These are phyloP conservation scores for Cardiocondyla obscurior DNA, from an alignment of 1,140 invertebrate species.

Conservation along the genomic window DNA sequence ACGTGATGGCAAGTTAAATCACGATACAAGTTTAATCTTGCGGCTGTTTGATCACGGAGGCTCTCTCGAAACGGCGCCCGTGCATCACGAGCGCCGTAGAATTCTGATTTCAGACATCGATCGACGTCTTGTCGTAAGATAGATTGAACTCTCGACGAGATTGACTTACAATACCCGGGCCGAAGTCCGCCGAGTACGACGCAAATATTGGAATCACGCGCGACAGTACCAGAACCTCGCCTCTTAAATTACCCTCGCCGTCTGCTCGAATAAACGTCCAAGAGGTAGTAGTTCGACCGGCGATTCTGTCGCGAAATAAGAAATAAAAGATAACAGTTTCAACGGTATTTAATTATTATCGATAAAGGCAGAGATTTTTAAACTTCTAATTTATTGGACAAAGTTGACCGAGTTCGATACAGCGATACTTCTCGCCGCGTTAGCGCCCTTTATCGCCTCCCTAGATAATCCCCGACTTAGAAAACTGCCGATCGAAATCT, in stretches of 20 bases:
- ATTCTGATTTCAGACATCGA: conserved; percentile 45
- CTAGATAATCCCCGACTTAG: not conserved
- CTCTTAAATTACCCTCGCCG: conserved; percentile 6
- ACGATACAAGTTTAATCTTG: conserved; percentile 47
- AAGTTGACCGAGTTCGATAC: not conserved
- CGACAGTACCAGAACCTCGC: not conserved
- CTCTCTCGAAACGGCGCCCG: not conserved
- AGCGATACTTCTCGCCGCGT: not conserved
- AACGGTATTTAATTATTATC: not conserved
- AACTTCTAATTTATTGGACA: not conserved
- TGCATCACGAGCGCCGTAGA: conserved; percentile 20
- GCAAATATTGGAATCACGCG: conserved; percentile 40
- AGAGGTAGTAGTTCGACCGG: conserved; percentile 6
- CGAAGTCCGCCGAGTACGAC: conserved; percentile 21
- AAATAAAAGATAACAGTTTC: not conserved
- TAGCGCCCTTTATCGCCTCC: not conserved
- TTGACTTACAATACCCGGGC: conserved; percentile 39
- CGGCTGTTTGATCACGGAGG: conserved; percentile 30
- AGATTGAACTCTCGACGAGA: conserved; percentile 42
- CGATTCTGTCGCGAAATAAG: not conserved
- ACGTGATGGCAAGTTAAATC: conserved; percentile 40
- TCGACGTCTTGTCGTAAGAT: conserved; percentile 38
- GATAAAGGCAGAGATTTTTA: not conserved
- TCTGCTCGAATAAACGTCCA: not conserved
- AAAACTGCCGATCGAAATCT: conserved; percentile 14